These are phyloP conservation scores for Sturmia bella DNA, from an alignment of 2,888 invertebrate species.

Conservation along the genomic window DNA sequence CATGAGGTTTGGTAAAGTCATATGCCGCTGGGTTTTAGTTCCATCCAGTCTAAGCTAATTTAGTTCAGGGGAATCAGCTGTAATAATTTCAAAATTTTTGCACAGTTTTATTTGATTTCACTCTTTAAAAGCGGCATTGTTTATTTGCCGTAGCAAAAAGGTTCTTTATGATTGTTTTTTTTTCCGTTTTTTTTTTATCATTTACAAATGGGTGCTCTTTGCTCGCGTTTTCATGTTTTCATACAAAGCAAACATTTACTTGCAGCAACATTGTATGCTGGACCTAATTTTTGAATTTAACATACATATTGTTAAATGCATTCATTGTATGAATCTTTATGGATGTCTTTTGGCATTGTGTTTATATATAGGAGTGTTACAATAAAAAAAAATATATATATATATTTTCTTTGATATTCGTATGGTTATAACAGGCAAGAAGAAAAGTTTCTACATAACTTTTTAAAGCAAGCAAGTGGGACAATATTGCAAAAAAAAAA, in stretches of 20 bases:
- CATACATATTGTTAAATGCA: slow-evolving; percentile 12
- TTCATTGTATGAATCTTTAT: too few relatives aligned
- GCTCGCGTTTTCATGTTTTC: not conserved
- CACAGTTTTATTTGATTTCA: slow-evolving; percentile 33
- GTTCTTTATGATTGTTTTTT: slow-evolving; percentile 10
- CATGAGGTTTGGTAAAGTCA: slow-evolving; percentile 22
- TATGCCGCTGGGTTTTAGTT: slow-evolving; percentile 27
- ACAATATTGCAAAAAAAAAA: too few relatives aligned
- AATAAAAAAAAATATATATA: too few relatives aligned
- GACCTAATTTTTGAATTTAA: slow-evolving; percentile 50
- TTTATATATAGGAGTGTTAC: too few relatives aligned
- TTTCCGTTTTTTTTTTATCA: slow-evolving; percentile 1
- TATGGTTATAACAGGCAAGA: too few relatives aligned
- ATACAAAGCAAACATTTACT: slow-evolving; percentile 28
- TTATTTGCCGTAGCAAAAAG: slow-evolving; percentile 21
- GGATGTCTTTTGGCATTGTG: too few relatives aligned
- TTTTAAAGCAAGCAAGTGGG: too few relatives aligned
- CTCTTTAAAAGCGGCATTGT: not conserved
- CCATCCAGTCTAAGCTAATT: not conserved
- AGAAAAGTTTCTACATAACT: too few relatives aligned
- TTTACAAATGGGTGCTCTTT: slow-evolving; percentile 35
- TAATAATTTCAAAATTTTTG: slow-evolving; percentile 43
- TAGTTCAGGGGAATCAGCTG: not conserved
- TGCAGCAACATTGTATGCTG: slow-evolving; percentile 67
- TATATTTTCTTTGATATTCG: too few relatives aligned